These are phyloP conservation scores for Diorhabda elongata DNA, from an alignment of 1,140 invertebrate species.

Conservation along the genomic window DNA sequence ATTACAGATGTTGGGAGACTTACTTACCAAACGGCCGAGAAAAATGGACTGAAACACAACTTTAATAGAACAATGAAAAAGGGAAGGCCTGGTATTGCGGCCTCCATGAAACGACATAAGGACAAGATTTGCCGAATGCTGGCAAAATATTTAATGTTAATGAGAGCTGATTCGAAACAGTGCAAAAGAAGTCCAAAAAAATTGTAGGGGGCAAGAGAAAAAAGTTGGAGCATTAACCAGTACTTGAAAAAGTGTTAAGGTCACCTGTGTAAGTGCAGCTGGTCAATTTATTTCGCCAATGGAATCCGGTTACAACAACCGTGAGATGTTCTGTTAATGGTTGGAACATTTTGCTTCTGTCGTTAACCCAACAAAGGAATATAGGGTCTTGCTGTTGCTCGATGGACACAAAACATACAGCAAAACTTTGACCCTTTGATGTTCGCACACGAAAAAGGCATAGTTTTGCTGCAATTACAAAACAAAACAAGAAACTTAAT, in stretches of 20 bases:
- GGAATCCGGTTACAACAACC: conserved; percentile 36
- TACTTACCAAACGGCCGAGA: background rate
- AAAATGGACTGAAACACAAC: background rate
- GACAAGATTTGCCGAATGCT: too few relatives aligned
- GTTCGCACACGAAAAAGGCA: conserved; percentile 22
- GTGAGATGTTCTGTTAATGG: conserved; percentile 27
- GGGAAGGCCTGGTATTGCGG: too few relatives aligned
- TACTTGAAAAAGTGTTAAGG: conserved; percentile 47
- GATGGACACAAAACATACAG: conserved; percentile 38
- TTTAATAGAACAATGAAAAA: background rate
- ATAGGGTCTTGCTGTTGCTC: conserved; percentile 34
- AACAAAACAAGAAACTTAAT: conserved; percentile 31
- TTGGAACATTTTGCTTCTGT: conserved; percentile 30
- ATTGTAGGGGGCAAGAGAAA: background rate
- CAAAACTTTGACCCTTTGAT: conserved; percentile 28
- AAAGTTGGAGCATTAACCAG: background rate
- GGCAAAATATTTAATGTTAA: too few relatives aligned
- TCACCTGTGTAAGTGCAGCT: conserved; percentile 36
- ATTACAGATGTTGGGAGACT: background rate
- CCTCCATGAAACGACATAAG: too few relatives aligned
- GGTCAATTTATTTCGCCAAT: conserved; percentile 38
- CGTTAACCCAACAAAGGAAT: conserved; percentile 25
- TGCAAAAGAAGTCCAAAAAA: background rate
- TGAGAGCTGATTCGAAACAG: too few relatives aligned
- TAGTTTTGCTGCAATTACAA: conserved; percentile 28